Percentiles rank a stretch among this genome's conserved stretches.
phyloP scores from a whole-genome alignment of 1,140 invertebrate genomes.

The Melitaea cinxia region DNA sequence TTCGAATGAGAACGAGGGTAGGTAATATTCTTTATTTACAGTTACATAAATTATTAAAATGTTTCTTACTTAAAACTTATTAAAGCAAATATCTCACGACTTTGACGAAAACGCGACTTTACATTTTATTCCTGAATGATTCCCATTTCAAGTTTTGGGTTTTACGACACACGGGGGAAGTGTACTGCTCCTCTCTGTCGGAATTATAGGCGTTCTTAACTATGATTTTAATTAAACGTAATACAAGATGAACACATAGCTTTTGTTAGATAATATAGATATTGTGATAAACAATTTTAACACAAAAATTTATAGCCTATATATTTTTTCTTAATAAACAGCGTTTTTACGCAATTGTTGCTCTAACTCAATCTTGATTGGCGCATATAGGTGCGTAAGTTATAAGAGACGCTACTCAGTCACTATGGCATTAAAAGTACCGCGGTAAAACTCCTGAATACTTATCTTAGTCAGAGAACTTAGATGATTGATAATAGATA shows the following conservation, averaged over 20 bases:
- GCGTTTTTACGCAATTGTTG: too few species aligned
- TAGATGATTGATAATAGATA: too few species aligned
- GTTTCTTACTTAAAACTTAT: slow-evolving; percentile 13
- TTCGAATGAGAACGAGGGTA: slow-evolving; percentile 16
- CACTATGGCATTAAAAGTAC: too few species aligned
- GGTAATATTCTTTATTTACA: slow-evolving; percentile 24
- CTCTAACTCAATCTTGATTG: too few species aligned
- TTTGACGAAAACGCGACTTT: slow-evolving; percentile 31
- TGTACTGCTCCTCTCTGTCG: slow-evolving; percentile 18
- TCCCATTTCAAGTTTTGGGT: slow-evolving; percentile 38
- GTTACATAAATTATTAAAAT: slow-evolving; percentile 13
- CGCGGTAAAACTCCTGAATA: too few species aligned
- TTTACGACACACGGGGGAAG: slow-evolving; percentile 37
- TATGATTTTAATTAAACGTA: slow-evolving; percentile 42
- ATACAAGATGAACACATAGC: slow-evolving; percentile 23
- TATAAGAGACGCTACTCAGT: too few species aligned
- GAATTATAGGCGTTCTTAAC: slow-evolving; percentile 26
- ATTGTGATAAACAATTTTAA: too few species aligned
- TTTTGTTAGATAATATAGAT: slow-evolving; percentile 5
- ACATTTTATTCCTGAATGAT: slow-evolving; percentile 35
- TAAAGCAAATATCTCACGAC: slow-evolving; percentile 17
- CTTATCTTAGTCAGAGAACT: too few species aligned
- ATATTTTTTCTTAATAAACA: too few species aligned
- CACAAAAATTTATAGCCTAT: too few species aligned
- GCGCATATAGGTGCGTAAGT: too few species aligned